Base-by-base conservation (phyloP, 2,113 vertebrate species). In the Podilymbus podiceps region DNA sequence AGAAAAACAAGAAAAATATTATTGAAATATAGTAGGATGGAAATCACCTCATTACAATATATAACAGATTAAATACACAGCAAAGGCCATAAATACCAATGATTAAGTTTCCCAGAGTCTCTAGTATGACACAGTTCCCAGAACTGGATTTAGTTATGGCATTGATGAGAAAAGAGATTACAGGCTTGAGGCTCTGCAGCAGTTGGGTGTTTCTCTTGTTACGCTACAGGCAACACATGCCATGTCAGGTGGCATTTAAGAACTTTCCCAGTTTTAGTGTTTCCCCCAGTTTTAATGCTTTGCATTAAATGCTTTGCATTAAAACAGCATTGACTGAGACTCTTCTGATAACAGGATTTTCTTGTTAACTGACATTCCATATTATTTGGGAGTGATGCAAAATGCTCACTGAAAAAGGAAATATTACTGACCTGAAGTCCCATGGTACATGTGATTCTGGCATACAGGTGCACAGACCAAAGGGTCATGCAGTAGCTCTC, bases 221-320 rank as follows among this genome's bases (percentile, higher is more conserved):
- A 55, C 0, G 5, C 46, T 60, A 33, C n/a, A 17, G 21, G 40
- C 44, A 82, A 28, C 2, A 0, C 21, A 33, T 42, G 22, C 19
- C 66, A 69, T 1, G 0, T 53, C 60, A 74, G 30, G 33, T 15
- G 60, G 44, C 56, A 67, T 23, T 63, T 58, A 30, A 83, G 38
- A 78, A n/a, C 30, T 21, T 30, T 14, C 33, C 27, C 52, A 30
- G 12, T 92, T 89, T 83, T 86, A 60, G 60, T 8, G 28, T 46
- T 46, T 46, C 44, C 44, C 44, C 44, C 16, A 17, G 44, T 46
- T 46, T 46, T 46, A 46, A 46, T 18, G 17, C 46, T 46, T 46
- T 66, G 71, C 30, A 46, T 71, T 38, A 38, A 38, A 66, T 18
- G 17, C 46, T 46, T 46, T 66, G 71, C 30, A 46, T 71, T 38